Conservation (phyloP, 2,888 invertebrate genomes). For the Drosophila cracens region DNA sequence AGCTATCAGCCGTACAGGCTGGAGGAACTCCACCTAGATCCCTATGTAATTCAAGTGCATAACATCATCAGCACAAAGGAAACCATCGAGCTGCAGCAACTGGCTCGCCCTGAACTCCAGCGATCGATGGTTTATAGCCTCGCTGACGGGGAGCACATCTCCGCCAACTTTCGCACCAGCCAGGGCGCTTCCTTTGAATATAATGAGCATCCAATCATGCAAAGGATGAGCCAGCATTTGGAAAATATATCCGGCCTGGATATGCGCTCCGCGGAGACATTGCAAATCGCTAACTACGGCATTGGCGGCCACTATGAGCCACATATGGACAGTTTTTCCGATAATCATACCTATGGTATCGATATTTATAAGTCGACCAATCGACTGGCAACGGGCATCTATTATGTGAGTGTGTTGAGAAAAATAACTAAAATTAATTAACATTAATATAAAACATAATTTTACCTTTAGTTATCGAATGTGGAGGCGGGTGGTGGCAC, state of each 20-base stretch:
- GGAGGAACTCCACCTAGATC: conserved; percentile 86
- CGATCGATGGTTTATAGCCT: conserved; percentile 90
- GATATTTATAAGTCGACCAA: conserved; percentile 89
- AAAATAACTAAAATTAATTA: background rate
- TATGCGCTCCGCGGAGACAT: conserved; percentile 87
- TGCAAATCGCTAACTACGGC: conserved; percentile 90
- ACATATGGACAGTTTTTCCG: conserved; percentile 86
- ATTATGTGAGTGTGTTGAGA: conserved; percentile 91
- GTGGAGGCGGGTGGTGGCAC: conserved; percentile 99
- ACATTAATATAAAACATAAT: background rate
- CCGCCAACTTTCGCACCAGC: conserved; percentile 90
- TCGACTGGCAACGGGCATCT: conserved; percentile 97
- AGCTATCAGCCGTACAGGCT: conserved; percentile 84
- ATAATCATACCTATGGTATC: conserved; percentile 39
- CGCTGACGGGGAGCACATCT: conserved; percentile 92
- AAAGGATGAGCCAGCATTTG: conserved; percentile 88
- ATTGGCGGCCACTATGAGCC: conserved; percentile 89
- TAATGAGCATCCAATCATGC: conserved; percentile 42
- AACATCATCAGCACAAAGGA: conserved; percentile 86
- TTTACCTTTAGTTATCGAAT: conserved; percentile 92
- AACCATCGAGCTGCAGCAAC: conserved; percentile 85
- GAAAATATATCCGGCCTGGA: conserved; percentile 86
- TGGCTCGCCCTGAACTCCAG: conserved; percentile 86
- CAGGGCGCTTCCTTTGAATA: conserved; percentile 86
- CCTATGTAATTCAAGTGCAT: conserved; percentile 86